Percentiles rank a stretch among this genome's conserved stretches.
Evolutionary conservation across 2,113 vertebrate species (phyloP).

Genomic region (Collichthys lucidus): DNA sequence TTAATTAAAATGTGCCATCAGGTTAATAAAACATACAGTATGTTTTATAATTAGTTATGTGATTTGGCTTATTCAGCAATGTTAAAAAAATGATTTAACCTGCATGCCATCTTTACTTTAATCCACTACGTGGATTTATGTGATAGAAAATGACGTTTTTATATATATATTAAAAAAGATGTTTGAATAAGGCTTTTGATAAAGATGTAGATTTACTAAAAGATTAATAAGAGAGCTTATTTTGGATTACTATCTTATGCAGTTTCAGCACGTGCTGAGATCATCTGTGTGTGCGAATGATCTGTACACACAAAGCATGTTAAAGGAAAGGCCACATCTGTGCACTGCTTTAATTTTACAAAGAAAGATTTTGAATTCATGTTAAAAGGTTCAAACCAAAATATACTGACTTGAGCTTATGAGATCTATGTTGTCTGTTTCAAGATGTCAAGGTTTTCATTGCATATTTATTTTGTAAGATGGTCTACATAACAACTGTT

Average conservation of each 20-base stretch:
- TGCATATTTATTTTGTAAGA: constrained; percentile 32
- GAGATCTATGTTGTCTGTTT: background rate
- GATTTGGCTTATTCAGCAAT: background rate
- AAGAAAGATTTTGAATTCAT: background rate
- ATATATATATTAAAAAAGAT: background rate
- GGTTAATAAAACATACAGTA: constrained; percentile 33
- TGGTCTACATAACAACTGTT: constrained; percentile 35
- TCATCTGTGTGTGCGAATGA: background rate
- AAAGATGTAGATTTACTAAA: too few relatives aligned
- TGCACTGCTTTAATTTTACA: constrained; percentile 14
- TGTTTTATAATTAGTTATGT: constrained; percentile 26
- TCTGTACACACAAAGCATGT: constrained; percentile 1
- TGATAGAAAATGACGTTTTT: background rate
- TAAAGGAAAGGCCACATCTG: constrained; percentile 12
- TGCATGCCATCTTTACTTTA: background rate
- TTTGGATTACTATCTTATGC: constrained; percentile 3
- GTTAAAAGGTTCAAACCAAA: constrained; percentile 27
- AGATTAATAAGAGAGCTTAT: constrained; percentile 12
- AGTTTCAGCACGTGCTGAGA: constrained; percentile 4
- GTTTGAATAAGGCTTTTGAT: constrained; percentile 2
- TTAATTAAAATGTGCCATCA: constrained; percentile 39
- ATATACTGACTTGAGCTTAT: constrained; percentile 9
- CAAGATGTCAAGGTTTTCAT: constrained; percentile 37
- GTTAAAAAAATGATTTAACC: constrained; percentile 23
- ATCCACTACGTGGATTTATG: background rate